Evolutionary conservation across 2,113 vertebrate species (phyloP), one percentile per base, ranked within the genome.

Genomic region (Psophia crepitans): DNA sequence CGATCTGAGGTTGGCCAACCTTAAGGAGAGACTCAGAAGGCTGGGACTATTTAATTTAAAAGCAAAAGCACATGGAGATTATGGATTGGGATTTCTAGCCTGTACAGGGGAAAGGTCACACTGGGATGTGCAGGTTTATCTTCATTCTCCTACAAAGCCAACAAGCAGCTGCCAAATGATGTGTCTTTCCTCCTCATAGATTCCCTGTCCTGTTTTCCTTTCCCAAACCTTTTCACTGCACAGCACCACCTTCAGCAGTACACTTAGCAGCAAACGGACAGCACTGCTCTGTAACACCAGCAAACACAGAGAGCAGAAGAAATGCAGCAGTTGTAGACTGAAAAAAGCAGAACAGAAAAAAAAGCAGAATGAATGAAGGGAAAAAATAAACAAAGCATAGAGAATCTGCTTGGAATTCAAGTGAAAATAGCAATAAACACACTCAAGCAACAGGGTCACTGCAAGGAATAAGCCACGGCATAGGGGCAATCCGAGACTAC

Each of bases 31-130:
- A 80, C 19, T 93, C 84, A 76, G 61, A 54, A 89, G 46, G 27
- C 41, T 76, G 76, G 58, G 35, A 41, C 32, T 68, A n/a, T 69
- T 88, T 83, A 81, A 69, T 70, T 80, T 93, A 89, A 96, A 94
- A 91, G 66, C 78, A 91, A 93, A 97, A 96, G 19, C 46, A 82
- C 51, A 54, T 2, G 9, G 63, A 94, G 84, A 94, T 90, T 95
- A 91, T 1, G 6, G 74, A 94, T 6, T 85, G 87, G n/a, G 73
- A 93, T 84, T 80, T 90, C 46, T 43, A 84, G 66, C 41, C 70
- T 66, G 49, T 16, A 49, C 17, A 56, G 37, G 30, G 17, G 22
- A 76, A 84, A 94, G 84, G 66, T 89, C 81, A 87, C n/a, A 76
- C 26, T 26, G 56, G 61, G 61, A 93, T 85, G 57, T 73, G 23